phyloP scores from a whole-genome alignment of 2,888 invertebrate genomes.

The Trichogramma evanescens region DNA sequence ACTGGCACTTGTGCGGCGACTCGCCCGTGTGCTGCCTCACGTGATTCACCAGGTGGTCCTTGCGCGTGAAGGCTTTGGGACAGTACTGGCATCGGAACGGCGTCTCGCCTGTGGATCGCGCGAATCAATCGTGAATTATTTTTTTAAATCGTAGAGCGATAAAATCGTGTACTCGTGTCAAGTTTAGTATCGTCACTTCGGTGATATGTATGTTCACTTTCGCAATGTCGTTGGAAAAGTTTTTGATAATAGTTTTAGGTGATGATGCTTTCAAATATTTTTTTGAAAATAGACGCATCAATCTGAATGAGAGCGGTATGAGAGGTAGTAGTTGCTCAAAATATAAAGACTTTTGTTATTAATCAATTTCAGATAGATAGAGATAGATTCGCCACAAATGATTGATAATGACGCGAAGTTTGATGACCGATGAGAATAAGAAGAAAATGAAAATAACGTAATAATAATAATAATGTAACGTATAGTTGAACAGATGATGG shows the following conservation, averaged over 20 bases:
- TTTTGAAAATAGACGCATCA: too few species aligned
- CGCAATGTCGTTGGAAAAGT: too few species aligned
- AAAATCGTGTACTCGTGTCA: too few species aligned
- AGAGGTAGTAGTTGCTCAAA: slow-evolving; percentile 7
- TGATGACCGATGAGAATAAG: neutral
- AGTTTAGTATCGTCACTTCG: too few species aligned
- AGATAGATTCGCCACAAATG: neutral
- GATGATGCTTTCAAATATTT: too few species aligned
- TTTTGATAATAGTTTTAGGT: too few species aligned
- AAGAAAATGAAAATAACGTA: too few species aligned
- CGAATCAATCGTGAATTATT: too few species aligned
- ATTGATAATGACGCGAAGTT: neutral
- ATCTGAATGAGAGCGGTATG: too few species aligned
- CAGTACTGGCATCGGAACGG: slow-evolving; percentile 78
- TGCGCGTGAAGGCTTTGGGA: slow-evolving; percentile 79
- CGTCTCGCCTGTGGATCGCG: slow-evolving; percentile 53
- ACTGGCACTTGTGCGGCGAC: slow-evolving; percentile 60
- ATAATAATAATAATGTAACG: neutral
- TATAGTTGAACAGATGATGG: neutral
- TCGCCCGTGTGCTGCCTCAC: slow-evolving; percentile 83
- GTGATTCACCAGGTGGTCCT: slow-evolving; percentile 86
- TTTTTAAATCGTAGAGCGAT: too few species aligned
- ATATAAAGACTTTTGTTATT: slow-evolving; percentile 24
- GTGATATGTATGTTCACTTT: too few species aligned
- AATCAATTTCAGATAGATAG: too few species aligned